Base-by-base conservation (phyloP, 1,140 invertebrate genomes). In the Neodiprion virginianus region DNA sequence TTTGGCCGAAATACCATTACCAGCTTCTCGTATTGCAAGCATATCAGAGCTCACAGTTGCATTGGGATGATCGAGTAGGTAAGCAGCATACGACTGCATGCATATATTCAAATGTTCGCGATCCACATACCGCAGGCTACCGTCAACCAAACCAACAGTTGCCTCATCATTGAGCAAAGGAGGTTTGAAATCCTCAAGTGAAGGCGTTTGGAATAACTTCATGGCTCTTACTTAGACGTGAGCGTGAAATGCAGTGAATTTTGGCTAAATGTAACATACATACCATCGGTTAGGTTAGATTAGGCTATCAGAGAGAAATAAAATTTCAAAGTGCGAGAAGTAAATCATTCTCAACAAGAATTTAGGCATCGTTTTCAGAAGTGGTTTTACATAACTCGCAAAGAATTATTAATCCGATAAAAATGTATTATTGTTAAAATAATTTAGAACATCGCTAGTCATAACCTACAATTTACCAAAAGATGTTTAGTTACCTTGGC, bases 11-110 rank as follows among this genome's bases (percentile, higher is more conserved):
- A 87, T 79, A 7, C 85, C 79, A 0, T 83, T 77, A 12, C 82
- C 78, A 7, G 87, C 85, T 75, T 89, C 88, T 12, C 87, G 81
- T 0, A 84, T 88, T 7, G 85, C 81, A 0, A 88, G 78, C 78
- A 85, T 87, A 65, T 88, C 88, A 17, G 82, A 79, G 0, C 86
- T 86, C 12, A 88, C 81, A 11, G 78, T 82, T 9, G 86, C 76
- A 21, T 83, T 77, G 8, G 87, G 86, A 75, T 85, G 83, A 1
- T 85, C 78, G 0, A 83, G 79, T 14, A 88, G 71, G 67, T 84
- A 84, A 23, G 77, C 80, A 0, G 74, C 77, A 72, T 85, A 86
- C 0, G 83, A 80, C 69, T 87, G 85, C 4, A 80, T 78, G 71
- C 88, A 85, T 69, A 85, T 81, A 14, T 82, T 74, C 1, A 88